Percentiles rank a stretch among this genome's conserved stretches.
These are phyloP conservation scores for Eupithecia insigniata DNA, from an alignment of 2,888 invertebrate genomes.

Conservation along the genomic window DNA sequence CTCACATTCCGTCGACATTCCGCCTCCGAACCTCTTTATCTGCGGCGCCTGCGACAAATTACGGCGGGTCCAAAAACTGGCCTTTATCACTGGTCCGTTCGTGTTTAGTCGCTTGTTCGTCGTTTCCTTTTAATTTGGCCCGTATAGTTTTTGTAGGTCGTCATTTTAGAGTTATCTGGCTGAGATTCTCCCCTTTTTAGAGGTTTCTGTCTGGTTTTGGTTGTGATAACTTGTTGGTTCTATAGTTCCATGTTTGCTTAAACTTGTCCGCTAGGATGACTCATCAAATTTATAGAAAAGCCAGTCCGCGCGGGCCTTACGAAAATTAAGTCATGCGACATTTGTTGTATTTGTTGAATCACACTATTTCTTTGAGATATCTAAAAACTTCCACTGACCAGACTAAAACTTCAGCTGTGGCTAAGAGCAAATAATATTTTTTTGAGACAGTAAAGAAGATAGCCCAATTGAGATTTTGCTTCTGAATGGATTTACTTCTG, in stretches of 20 bases:
- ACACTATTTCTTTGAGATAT: neutral
- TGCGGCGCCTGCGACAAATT: constrained; percentile 83
- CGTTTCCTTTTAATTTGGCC: constrained; percentile 80
- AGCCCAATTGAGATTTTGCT: neutral
- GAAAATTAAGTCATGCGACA: neutral
- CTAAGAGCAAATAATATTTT: neutral
- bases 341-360: neutral
- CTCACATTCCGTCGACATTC: constrained; percentile 68
- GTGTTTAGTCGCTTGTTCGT: constrained; percentile 76
- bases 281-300: neutral
- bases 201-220: constrained; percentile 32
- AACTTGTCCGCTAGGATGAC: neutral
- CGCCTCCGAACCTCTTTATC: constrained; percentile 74
- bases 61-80: constrained; percentile 77
- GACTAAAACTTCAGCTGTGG: neutral
- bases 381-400: neutral
- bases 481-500: neutral
- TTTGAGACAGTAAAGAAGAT: neutral
- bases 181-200: constrained; percentile 40
- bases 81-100: constrained; percentile 75
- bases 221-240: constrained; percentile 31
- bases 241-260: neutral
- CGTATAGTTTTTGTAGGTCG: constrained; percentile 76
- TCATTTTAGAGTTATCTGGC: constrained; percentile 63
- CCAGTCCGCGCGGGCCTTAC: neutral